A percentile compares a stretch with the other conserved stretches of the same genome.
These are phyloP conservation scores for Epiblema foenella DNA, from an alignment of 2,888 invertebrate genomes.

Conservation along the genomic window DNA sequence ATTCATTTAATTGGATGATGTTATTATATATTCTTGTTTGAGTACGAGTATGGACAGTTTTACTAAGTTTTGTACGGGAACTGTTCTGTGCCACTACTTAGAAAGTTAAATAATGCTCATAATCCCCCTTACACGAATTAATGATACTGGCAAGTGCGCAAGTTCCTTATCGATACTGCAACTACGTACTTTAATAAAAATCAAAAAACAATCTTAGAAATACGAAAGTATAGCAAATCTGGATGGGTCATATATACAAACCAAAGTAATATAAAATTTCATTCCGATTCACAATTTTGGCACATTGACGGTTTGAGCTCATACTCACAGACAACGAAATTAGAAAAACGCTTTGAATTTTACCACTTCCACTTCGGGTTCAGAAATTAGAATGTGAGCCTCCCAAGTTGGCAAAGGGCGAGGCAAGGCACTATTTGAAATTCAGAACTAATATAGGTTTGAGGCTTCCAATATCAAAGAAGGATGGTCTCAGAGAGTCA, in stretches of 20 bases:
- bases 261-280: slow-evolving; percentile 8
- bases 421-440: slow-evolving; percentile 43
- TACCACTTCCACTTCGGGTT: slow-evolving; percentile 17
- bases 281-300: background rate
- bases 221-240: background rate
- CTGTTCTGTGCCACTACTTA: too few species aligned
- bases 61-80: too few species aligned
- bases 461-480: slow-evolving; percentile 56
- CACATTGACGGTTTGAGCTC: background rate
- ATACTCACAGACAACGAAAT: slow-evolving; percentile 21
- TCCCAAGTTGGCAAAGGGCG: slow-evolving; percentile 32
- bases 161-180: too few species aligned
- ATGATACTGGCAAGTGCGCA: too few species aligned
- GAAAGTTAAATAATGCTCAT: too few species aligned
- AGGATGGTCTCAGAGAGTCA: slow-evolving; percentile 66
- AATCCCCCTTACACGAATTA: too few species aligned
- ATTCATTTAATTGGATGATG: too few species aligned
- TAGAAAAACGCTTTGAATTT: slow-evolving; percentile 21
- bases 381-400: slow-evolving; percentile 29
- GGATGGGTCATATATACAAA: background rate
- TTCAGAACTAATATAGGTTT: slow-evolving; percentile 44
- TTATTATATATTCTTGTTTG: too few species aligned
- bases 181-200: too few species aligned
- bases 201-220: too few species aligned
- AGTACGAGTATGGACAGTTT: too few species aligned